These are phyloP conservation scores for Spilarctia lutea DNA, from an alignment of 2,888 invertebrate genomes.

Conservation along the genomic window DNA sequence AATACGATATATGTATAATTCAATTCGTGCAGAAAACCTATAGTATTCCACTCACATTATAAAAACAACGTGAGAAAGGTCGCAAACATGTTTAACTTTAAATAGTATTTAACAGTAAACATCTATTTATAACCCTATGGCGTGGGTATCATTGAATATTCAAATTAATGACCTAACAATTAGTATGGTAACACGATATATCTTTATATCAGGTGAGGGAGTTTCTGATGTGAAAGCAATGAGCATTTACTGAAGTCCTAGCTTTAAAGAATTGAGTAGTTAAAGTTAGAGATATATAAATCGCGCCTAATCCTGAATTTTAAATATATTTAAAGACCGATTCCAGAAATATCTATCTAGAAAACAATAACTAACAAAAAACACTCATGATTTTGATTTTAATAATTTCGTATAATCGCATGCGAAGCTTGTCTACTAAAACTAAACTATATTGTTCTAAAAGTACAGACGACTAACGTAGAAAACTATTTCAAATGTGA, in stretches of 20 bases:
- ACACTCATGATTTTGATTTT: no score
- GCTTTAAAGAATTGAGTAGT: not conserved
- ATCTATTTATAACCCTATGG: constrained; percentile 3
- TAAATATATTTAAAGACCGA: no score
- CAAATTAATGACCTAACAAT: constrained; percentile 4
- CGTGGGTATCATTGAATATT: constrained; percentile 6
- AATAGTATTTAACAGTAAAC: constrained; percentile 6
- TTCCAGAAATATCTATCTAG: no score
- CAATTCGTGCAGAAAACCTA: not conserved
- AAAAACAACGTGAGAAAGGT: constrained; percentile 18
- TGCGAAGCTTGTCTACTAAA: not conserved
- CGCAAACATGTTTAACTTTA: constrained; percentile 8
- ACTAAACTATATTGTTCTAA: not conserved
- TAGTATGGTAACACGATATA: constrained; percentile 1
- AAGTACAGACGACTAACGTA: not conserved
- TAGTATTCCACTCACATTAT: constrained; percentile 4
- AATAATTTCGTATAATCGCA: no score
- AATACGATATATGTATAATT: not conserved
- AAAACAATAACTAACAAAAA: no score
- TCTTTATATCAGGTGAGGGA: not conserved
- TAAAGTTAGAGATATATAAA: not conserved
- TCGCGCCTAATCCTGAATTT: not conserved
- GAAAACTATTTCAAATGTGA: not conserved
- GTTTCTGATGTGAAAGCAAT: not conserved
- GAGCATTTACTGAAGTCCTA: not conserved